Conservation (phyloP, 2,113 vertebrate species). For the Antechinus flavipes region DNA sequence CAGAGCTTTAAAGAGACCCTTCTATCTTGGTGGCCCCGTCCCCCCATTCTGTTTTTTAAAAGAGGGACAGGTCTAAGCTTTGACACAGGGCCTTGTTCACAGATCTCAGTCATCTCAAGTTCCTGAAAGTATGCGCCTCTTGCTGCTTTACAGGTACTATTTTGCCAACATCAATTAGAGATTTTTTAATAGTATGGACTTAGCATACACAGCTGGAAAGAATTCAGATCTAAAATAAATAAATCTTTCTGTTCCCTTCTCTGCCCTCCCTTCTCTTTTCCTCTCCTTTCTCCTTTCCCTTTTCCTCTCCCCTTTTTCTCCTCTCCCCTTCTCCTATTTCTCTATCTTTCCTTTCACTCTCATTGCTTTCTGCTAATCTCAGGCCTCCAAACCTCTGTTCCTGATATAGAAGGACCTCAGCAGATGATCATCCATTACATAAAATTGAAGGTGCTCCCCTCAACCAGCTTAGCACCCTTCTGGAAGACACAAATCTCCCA, state of each 20-base stretch:
- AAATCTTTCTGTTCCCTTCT: neutral
- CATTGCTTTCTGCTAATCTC: neutral
- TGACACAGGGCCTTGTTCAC: neutral
- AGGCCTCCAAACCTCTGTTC: neutral
- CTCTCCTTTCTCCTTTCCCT: neutral
- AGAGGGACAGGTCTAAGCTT: neutral
- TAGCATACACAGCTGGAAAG: neutral
- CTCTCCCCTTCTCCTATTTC: neutral
- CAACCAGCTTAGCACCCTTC: neutral
- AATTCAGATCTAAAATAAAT: neutral
- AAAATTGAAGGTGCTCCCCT: neutral
- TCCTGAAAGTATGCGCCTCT: neutral
- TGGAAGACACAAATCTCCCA: neutral
- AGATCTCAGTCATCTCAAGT: neutral
- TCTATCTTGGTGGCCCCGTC: neutral
- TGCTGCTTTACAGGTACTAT: neutral
- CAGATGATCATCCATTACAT: neutral
- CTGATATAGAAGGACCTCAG: neutral
- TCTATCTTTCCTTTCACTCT: neutral
- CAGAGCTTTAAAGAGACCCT: neutral
- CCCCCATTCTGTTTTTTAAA: neutral
- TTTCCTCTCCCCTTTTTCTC: too few species aligned
- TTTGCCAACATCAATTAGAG: neutral
- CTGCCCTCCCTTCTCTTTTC: neutral
- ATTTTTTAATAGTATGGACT: neutral